Evolutionary conservation across 64 coral and sea anemone species (phyloP).

Genomic region (Trachythela sp.): DNA sequence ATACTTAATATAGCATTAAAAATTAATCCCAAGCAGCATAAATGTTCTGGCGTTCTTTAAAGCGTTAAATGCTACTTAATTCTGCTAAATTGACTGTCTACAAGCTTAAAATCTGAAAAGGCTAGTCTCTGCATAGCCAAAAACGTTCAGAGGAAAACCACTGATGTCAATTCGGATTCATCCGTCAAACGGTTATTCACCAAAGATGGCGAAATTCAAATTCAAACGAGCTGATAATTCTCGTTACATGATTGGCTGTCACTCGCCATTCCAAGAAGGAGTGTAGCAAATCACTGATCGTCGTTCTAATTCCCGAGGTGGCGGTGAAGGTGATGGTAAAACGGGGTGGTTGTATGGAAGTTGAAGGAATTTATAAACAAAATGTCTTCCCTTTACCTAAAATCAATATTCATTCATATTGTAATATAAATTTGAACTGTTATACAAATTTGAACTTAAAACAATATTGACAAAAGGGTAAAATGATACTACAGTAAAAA

Average conservation of each 20-base stretch:
- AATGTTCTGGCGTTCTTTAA: no score
- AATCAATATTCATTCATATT: background rate
- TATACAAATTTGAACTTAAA: background rate
- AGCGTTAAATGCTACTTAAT: no score
- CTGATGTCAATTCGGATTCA: background rate
- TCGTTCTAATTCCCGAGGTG: background rate
- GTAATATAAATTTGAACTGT: background rate
- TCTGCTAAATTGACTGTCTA: background rate
- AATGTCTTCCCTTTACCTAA: background rate
- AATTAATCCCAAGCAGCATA: no score
- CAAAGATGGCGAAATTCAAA: background rate
- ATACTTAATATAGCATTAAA: no score
- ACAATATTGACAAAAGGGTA: no score
- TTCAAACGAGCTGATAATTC: background rate
- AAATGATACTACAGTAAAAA: no score
- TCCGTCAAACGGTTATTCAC: background rate
- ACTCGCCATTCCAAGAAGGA: background rate
- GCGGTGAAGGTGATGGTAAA: background rate
- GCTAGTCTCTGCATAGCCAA: background rate
- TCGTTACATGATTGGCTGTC: background rate
- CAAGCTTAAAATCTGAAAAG: background rate
- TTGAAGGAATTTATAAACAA: background rate
- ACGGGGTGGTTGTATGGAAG: slow-evolving; percentile 5
- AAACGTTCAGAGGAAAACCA: background rate
- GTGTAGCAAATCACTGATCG: background rate